Percentiles rank a stretch among this genome's conserved stretches.
These are phyloP conservation scores for Cydia pomonella DNA, from an alignment of 1,140 invertebrate genomes.

Conservation along the genomic window DNA sequence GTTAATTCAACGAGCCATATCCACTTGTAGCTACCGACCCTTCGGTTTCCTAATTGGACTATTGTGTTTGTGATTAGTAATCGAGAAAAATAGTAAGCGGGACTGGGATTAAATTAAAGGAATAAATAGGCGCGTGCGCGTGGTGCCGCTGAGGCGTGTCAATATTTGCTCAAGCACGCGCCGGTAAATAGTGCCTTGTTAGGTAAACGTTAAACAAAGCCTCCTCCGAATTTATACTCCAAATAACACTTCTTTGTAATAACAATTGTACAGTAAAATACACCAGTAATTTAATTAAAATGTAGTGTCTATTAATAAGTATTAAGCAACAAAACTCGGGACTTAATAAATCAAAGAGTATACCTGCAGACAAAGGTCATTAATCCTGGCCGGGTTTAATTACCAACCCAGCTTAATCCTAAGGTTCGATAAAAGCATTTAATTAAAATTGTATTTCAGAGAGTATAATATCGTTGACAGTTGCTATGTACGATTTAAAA, in stretches of 20 bases:
- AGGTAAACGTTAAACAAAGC: constrained; percentile 18
- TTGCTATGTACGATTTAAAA: neutral
- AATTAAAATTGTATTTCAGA: constrained; percentile 61
- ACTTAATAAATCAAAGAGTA: constrained; percentile 71
- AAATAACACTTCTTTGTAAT: neutral
- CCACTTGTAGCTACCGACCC: neutral
- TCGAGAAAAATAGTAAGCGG: constrained; percentile 14
- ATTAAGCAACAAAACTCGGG: constrained; percentile 33
- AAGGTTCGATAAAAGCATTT: constrained; percentile 64
- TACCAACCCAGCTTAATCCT: constrained; percentile 65
- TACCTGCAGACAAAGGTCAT: constrained; percentile 60
- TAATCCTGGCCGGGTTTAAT: constrained; percentile 68
- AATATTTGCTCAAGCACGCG: constrained; percentile 14
- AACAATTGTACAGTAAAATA: constrained; percentile 14
- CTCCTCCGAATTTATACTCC: neutral
- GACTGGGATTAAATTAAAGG: neutral
- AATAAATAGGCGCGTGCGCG: neutral
- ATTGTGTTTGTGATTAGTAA: constrained; percentile 25
- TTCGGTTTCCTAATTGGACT: neutral
- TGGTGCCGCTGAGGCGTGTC: constrained; percentile 11
- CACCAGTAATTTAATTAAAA: constrained; percentile 27
- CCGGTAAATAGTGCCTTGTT: constrained; percentile 23
- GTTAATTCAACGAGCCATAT: constrained; percentile 39
- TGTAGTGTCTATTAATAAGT: constrained; percentile 30
- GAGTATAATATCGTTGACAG: constrained; percentile 8